Percentiles rank a stretch among this genome's conserved stretches.
Evolutionary conservation across 2,888 invertebrate species (phyloP).

Genomic region (Cataglyphis livida): DNA sequence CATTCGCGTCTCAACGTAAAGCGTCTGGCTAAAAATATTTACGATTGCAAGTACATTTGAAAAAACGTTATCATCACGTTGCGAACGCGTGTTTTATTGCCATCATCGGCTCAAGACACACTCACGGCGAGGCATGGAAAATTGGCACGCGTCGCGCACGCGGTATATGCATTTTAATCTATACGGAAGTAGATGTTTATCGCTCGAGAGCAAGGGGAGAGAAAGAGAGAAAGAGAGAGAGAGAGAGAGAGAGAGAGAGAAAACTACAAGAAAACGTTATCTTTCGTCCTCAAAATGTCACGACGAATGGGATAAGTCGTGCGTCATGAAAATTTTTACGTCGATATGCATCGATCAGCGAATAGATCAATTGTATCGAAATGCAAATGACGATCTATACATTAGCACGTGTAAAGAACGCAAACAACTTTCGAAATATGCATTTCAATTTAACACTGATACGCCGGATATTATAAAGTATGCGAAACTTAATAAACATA

Average conservation of each 20-base stretch:
- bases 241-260: background rate
- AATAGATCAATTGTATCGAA: background rate
- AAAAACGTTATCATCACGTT: conserved; percentile 69
- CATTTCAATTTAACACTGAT: background rate
- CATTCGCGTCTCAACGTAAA: conserved; percentile 38
- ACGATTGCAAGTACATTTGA: background rate
- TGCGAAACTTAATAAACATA: background rate
- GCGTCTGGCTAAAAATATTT: conserved; percentile 35
- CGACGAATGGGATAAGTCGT: background rate
- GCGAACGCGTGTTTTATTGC: conserved; percentile 66
- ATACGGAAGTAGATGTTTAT: conserved; percentile 16
- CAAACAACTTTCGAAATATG: background rate
- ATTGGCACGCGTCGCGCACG: conserved; percentile 73
- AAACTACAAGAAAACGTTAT: background rate
- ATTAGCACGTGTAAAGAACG: background rate
- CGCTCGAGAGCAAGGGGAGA: background rate
- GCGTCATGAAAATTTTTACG: background rate
- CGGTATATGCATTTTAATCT: conserved; percentile 44
- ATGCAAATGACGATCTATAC: background rate
- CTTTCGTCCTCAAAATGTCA: background rate
- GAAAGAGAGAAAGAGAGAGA: background rate
- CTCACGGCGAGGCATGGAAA: conserved; percentile 57
- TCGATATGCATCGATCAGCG: background rate
- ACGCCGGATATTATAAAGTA: background rate
- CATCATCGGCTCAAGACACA: conserved; percentile 44